Percentiles rank a stretch among this genome's conserved stretches.
These are phyloP conservation scores for Doryteuthis pealeii DNA, from an alignment of 1,140 invertebrate genomes.

Conservation along the genomic window DNA sequence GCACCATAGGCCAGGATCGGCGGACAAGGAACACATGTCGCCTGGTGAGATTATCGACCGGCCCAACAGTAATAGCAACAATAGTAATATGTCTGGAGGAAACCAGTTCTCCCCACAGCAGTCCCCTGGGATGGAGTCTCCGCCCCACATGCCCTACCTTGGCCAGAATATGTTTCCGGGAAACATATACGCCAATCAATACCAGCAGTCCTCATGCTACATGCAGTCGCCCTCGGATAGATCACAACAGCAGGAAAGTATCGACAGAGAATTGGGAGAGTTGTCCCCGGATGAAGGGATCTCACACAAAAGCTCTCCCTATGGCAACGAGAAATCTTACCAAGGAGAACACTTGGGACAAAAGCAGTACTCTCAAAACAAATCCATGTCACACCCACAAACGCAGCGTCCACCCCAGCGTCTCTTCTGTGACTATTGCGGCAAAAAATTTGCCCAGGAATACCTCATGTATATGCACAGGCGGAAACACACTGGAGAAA, in stretches of 20 bases:
- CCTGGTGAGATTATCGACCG: neutral
- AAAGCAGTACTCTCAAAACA: neutral
- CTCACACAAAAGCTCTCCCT: neutral
- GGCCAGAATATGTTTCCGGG: neutral
- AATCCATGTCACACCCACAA: neutral
- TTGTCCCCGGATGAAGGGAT: neutral
- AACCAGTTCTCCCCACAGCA: neutral
- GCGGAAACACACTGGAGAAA: conserved; percentile 65
- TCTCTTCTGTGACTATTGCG: conserved; percentile 3
- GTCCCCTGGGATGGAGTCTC: neutral
- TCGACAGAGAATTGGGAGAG: conserved; percentile 5
- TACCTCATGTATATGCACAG: neutral
- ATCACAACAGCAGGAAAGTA: conserved; percentile 24
- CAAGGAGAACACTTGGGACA: neutral
- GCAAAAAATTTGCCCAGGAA: conserved; percentile 2
- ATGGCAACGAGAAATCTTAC: neutral
- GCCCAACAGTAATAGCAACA: neutral
- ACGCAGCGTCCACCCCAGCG: neutral
- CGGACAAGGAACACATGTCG: neutral
- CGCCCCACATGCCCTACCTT: neutral
- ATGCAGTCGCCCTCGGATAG: conserved; percentile 21
- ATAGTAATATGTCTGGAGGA: neutral
- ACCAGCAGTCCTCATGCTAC: neutral
- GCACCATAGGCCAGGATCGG: neutral
- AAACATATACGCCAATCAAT: neutral